Conservation (phyloP, 2,888 invertebrate genomes). For the Amphimallon solstitiale region DNA sequence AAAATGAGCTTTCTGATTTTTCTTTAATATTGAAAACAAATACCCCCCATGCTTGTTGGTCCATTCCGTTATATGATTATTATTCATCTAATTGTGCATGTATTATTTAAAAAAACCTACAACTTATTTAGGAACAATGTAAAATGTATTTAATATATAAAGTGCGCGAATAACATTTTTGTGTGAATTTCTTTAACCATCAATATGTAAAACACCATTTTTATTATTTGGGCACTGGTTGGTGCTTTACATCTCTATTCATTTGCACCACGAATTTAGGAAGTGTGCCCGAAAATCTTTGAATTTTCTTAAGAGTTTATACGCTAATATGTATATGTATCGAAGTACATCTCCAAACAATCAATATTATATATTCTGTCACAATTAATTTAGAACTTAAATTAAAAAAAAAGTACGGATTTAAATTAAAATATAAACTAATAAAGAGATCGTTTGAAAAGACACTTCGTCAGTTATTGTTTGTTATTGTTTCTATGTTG, state of each 20-base stretch:
- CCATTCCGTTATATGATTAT: conserved; percentile 30
- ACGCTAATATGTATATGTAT: background rate
- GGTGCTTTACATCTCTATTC: conserved; percentile 32
- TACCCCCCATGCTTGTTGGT: conserved; percentile 4
- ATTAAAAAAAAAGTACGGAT: conserved; percentile 24
- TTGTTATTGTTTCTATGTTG: background rate
- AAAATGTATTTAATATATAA: conserved; percentile 40
- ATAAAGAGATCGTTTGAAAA: background rate
- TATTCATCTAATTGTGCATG: conserved; percentile 35
- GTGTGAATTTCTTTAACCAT: conserved; percentile 35
- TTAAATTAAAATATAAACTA: background rate
- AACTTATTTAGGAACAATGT: conserved; percentile 48
- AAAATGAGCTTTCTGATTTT: no score
- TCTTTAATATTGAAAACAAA: no score
- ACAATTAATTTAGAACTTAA: conserved; percentile 9
- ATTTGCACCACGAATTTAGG: conserved; percentile 51
- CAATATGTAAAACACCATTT: conserved; percentile 36
- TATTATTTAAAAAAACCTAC: conserved; percentile 39
- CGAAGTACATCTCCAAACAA: background rate
- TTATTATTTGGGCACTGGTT: conserved; percentile 34
- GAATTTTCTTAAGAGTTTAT: conserved; percentile 13
- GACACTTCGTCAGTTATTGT: background rate
- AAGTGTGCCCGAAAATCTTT: conserved; percentile 45
- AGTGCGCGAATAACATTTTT: conserved; percentile 38
- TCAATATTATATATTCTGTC: background rate